Evolutionary conservation across 2,113 vertebrate genomes (phyloP), one percentile per base, ranked within the genome.

Genomic region (Anguilla rostrata): DNA sequence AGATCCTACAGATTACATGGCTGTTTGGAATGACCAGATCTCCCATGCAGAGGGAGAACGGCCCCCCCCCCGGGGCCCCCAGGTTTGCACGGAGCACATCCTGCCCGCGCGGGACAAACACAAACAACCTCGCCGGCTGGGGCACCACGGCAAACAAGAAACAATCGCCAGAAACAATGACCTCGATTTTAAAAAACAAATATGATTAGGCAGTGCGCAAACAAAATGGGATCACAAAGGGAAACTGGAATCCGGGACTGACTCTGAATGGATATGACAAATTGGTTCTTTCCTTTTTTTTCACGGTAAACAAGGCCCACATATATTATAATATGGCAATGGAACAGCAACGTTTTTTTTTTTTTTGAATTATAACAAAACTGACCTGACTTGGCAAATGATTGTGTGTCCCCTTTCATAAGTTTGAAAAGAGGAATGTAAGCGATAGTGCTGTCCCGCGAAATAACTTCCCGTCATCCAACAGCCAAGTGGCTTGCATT

Each of bases 181-280:
- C 85, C 85, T 81, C 79, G 20, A 82, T 82, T 34, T 82, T 34
- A 56, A 82, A 29, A 86, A 41, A 34, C 56, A 41, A 63, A 57
- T 39, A 40, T 41, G 40, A 81, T 46, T 75, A 81, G 20, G 53
- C 84, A 26, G 16, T n/a, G 79, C 5, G 34, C 34, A 81, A 66
- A 63, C 40, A 41, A 22, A 86, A 81, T 82, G 39, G 39, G n/a
- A 46, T 26, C 0, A 39, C 40, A 81, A 66, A 43, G 39, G 46
- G 12, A 60, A 63, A 22, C 34, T 2, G 53, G 12, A 29, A 26
- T 18, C 9, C 34, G 18, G 39, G 22, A 3, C 57, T 86, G 78
- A 43, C 78, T 86, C 22, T 40, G 29, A 56, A 16, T 46, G 83
- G 60, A 84, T 66, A n/a, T 11, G 40, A 57, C 46, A 41, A 41